Evolutionary conservation across 64 coral and sea anemone genomes (phyloP), one percentile per base, ranked within the genome.

Genomic region (Platygyra sinensis): DNA sequence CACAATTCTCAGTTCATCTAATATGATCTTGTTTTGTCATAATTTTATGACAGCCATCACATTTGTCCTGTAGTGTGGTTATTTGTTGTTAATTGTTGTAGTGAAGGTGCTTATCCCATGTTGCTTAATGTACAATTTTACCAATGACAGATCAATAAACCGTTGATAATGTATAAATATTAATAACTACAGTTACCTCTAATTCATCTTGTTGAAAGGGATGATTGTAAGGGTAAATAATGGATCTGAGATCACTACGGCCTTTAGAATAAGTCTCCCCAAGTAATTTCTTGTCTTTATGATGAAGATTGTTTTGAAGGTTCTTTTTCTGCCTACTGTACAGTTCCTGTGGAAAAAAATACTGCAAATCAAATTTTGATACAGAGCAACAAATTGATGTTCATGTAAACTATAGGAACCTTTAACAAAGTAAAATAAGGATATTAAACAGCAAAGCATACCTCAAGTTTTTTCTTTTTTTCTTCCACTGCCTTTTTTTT

Each of bases 281-380:
- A 75, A 96, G 73, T 20, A 33, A 76, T 51, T 93, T 96, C 86
- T 89, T 90, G n/a, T 81, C 80, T 60, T 90, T 96, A 52, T 67
- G 74, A 74, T 88, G 76, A 28, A 96, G 78, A 77, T 90, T 90
- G 49, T 65, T 77, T 65, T 69, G 80, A 28, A 99, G 77, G 72
- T 83, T 94, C 72, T 89, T 99, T 80, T 91, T 99, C 63, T 99
- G 97, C 59, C 89, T 95, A 59, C 78, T 90, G 50, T 99, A 99
- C 62, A 99, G 78, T 8, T 93, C 88, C 95, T 96, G 80, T 2
- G 86, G 29, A 90, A n/a, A 84, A 63, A 67, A 88, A 57, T 18
- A 27, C 1, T 39, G 13, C n/a, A 32, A 17, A n/a, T 16, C 28
- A 69, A 22, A 71, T 25, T 25, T 11, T 25, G 4, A 22, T 64